Evolutionary conservation across 1,140 invertebrate species (phyloP).

Genomic region (Choristoneura fumiferana): DNA sequence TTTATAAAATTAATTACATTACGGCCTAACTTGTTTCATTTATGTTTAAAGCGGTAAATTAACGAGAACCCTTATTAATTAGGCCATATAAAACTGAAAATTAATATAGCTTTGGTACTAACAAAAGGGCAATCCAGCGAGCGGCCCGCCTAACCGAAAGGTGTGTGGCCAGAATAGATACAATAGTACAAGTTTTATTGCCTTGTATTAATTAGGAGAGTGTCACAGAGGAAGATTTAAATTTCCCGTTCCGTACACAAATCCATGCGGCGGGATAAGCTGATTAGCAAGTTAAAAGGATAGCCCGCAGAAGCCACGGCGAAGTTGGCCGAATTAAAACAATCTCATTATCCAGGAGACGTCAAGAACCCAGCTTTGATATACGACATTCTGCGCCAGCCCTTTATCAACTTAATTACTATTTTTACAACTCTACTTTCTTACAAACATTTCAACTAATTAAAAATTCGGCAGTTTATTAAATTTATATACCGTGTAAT

Average conservation of each 20-base stretch:
- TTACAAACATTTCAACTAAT: conserved; percentile 19
- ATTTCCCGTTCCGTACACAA: conserved; percentile 40
- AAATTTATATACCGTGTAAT: not conserved
- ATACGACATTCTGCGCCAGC: conserved; percentile 27
- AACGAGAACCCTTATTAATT: too few relatives aligned
- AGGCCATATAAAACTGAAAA: too few relatives aligned
- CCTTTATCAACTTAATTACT: conserved; percentile 26
- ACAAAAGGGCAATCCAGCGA: too few relatives aligned
- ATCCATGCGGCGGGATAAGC: conserved; percentile 51
- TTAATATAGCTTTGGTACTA: too few relatives aligned
- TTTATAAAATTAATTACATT: too few relatives aligned
- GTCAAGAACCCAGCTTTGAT: conserved; percentile 36
- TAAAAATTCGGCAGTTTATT: not conserved
- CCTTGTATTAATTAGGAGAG: conserved; percentile 33
- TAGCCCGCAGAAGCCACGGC: conserved; percentile 35
- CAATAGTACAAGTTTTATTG: conserved; percentile 5
- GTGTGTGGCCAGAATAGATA: not conserved
- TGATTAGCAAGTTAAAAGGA: conserved; percentile 64
- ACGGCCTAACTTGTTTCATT: too few relatives aligned
- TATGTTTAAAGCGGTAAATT: too few relatives aligned
- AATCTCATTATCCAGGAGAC: conserved; percentile 45
- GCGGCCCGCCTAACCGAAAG: not conserved
- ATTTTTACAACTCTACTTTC: conserved; percentile 23
- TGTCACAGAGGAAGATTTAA: conserved; percentile 34
- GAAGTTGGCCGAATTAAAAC: conserved; percentile 53